Conservation (phyloP, 2,888 invertebrate genomes). For the Drosophila anomalipes region DNA sequence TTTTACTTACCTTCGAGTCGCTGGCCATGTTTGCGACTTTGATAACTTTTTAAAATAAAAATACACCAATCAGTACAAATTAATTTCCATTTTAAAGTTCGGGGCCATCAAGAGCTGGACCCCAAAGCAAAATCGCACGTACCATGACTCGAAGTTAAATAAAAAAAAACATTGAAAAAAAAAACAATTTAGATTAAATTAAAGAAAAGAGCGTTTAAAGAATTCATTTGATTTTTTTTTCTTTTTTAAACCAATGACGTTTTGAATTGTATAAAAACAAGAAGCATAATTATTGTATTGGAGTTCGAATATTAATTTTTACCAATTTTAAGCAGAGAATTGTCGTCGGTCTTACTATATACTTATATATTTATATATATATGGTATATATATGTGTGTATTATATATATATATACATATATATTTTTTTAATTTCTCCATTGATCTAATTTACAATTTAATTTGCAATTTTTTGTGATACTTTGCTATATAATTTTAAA, state of each 20-base stretch:
- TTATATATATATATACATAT: conserved; percentile 47
- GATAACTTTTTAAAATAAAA: conserved; percentile 50
- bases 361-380: conserved; percentile 31
- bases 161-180: conserved; percentile 24
- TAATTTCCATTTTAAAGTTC: conserved; percentile 77
- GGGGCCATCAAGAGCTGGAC: conserved; percentile 35
- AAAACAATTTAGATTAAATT: conserved; percentile 1
- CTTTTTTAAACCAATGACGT: conserved; percentile 34
- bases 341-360: conserved; percentile 60
- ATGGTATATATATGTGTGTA: conserved; percentile 44
- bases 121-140: conserved; percentile 24
- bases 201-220: conserved; percentile 18
- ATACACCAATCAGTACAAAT: conserved; percentile 77
- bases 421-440: conserved; percentile 62
- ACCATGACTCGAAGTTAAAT: conserved; percentile 53
- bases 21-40: conserved; percentile 30
- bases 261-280: conserved; percentile 43
- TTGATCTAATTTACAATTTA: conserved; percentile 80
- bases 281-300: conserved; percentile 52
- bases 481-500: conserved; percentile 78
- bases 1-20: conserved; percentile 57
- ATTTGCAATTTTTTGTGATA: conserved; percentile 85
- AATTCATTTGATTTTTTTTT: conserved; percentile 26
- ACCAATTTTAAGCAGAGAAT: conserved; percentile 66
- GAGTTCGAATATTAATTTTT: conserved; percentile 77